Percentiles rank a stretch among this genome's conserved stretches.
These are phyloP conservation scores for Ectemnius cavifrons DNA, from an alignment of 2,888 invertebrate species.

Conservation along the genomic window DNA sequence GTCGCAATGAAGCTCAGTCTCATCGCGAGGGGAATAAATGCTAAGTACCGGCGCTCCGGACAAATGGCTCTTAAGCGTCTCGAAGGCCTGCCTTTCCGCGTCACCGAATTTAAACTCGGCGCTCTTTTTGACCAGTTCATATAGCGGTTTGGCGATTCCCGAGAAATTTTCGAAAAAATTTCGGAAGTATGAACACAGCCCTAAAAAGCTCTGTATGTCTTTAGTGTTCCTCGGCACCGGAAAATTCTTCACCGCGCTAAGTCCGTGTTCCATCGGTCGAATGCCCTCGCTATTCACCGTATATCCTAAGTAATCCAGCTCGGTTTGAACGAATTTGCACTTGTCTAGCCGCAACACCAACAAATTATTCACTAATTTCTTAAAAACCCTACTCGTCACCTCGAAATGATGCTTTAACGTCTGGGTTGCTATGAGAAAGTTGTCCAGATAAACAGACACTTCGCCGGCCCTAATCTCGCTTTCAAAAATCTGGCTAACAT, in stretches of 20 bases:
- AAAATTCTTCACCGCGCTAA: slow-evolving; percentile 50
- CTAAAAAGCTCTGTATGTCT: slow-evolving; percentile 51
- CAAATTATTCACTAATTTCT: slow-evolving; percentile 32
- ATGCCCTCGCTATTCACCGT: slow-evolving; percentile 21
- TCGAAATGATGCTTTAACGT: slow-evolving; percentile 49
- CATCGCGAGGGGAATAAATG: slow-evolving; percentile 52
- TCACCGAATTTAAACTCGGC: slow-evolving; percentile 55
- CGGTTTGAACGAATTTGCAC: slow-evolving; percentile 34
- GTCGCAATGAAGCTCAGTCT: slow-evolving; percentile 72
- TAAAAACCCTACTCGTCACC: slow-evolving; percentile 51
- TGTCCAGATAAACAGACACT: slow-evolving; percentile 53
- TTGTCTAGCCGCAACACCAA: slow-evolving; percentile 63
- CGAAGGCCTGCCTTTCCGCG: slow-evolving; percentile 52
- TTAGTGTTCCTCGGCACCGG: not conserved
- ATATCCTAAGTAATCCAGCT: slow-evolving; percentile 37
- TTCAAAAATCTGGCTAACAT: slow-evolving; percentile 38
- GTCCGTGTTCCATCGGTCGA: slow-evolving; percentile 38
- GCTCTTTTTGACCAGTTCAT: slow-evolving; percentile 56
- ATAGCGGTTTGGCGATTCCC: slow-evolving; percentile 32
- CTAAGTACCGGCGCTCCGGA: slow-evolving; percentile 21
- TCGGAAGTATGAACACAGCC: slow-evolving; percentile 61
- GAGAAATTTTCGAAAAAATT: slow-evolving; percentile 25
- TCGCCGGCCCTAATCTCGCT: slow-evolving; percentile 29
- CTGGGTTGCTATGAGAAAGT: slow-evolving; percentile 56
- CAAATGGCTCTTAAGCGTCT: slow-evolving; percentile 49